Base-by-base conservation (phyloP, 2,888 invertebrate genomes). In the Lasioglossum calceatum region DNA sequence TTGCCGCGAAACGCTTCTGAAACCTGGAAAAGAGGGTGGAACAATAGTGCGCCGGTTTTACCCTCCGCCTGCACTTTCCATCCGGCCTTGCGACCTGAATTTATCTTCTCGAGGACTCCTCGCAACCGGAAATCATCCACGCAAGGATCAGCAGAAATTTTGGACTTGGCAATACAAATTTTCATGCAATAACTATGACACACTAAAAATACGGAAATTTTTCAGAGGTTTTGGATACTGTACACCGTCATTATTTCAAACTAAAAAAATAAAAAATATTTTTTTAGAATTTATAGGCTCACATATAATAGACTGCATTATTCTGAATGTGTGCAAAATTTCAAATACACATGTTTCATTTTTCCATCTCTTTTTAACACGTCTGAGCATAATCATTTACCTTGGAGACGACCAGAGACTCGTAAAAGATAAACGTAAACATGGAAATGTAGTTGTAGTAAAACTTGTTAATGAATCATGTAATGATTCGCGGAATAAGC, bases 1-100 rank as follows among this genome's bases (percentile, higher is more conserved):
- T 92, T 92, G 92, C 90, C 86, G 86, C 87, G 89, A 81, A 44
- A 87, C 88, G 89, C 84, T 89, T 89, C 89, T 87, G 88, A 84
- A 88, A 86, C 83, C 84, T 44, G 79, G 91, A 86, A 90, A 92
- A 86, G 89, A 87, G 90, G 86, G 84, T 91, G 87, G 87, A 90
- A 88, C 88, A 90, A 87, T 87, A 80, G 81, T 77, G 76, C 80
- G 87, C 12, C 36, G 81, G 83, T 75, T 88, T 85, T 87, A 82
- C 85, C 85, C 76, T 83, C 83, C 84, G 81, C 77, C 82, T 87
- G 78, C 79, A 78, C 85, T 81, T 88, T 87, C 80, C 84, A 87
- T 87, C 76, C 77, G 67, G 79, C 77, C 79, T 44, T 73, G 58
- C 39, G 70, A 39, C 36, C 39, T 36, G 70, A 39, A 19, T 39